phyloP scores from a whole-genome alignment of 2,113 vertebrate genomes.

The Pteruthius melanotis region DNA sequence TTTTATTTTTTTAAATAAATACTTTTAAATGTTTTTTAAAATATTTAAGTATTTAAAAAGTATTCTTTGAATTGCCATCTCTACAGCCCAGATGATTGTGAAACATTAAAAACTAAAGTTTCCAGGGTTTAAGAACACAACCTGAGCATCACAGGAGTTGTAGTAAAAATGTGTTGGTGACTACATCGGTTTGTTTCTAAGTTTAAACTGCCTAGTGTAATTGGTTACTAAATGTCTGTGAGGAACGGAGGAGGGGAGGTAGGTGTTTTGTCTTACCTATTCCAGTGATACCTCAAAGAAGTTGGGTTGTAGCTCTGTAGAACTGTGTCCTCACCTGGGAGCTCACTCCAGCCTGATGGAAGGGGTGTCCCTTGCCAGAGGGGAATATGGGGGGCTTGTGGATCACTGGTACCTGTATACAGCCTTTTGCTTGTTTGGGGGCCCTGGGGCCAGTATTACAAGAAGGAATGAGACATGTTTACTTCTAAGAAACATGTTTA shows the following conservation, averaged over 20 bases:
- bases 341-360: not conserved
- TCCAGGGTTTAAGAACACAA: not conserved
- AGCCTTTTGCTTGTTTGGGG: not conserved
- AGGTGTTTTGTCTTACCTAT: not conserved
- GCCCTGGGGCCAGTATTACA: not conserved
- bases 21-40: fast-evolving
- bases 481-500: too few species aligned
- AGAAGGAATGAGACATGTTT: not conserved
- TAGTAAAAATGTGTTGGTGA: not conserved
- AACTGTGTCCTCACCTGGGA: not conserved
- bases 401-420: not conserved
- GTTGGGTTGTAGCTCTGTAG: fast-evolving
- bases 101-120: not conserved
- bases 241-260: not conserved
- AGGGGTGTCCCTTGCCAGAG: not conserved
- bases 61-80: not conserved
- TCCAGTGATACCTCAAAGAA: not conserved
- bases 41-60: not conserved
- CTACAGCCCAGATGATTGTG: not conserved
- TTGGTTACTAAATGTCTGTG: not conserved
- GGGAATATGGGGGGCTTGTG: fast-evolving
- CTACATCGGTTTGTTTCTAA: not conserved
- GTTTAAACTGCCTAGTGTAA: not conserved
- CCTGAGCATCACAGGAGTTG: not conserved
- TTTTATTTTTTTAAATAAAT: not conserved